phyloP scores from a whole-genome alignment of 92 coral and sea anemone genomes.

The Zoanthus solanderi region DNA sequence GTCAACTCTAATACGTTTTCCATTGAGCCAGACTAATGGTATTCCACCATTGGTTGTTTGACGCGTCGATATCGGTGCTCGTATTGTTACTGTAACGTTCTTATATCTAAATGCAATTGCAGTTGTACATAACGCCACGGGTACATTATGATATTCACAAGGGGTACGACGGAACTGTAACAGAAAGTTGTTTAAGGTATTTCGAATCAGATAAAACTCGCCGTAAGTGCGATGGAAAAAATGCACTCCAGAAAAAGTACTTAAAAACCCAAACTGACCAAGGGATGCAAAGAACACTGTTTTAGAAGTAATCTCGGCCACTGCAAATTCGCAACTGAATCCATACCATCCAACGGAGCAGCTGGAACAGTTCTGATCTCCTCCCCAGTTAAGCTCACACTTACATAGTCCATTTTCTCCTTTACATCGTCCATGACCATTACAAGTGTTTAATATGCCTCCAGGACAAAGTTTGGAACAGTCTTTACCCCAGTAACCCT shows the following conservation, averaged over 20 bases:
- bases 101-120: constrained; percentile 56
- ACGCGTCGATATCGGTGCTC: constrained; percentile 53
- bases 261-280: constrained; percentile 56
- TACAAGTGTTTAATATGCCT: constrained; percentile 63
- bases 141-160: constrained; percentile 46
- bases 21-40: constrained; percentile 65
- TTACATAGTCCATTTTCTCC: constrained; percentile 54
- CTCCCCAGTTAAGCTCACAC: constrained; percentile 70
- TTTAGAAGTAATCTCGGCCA: constrained; percentile 8
- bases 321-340: constrained; percentile 56
- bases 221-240: constrained; percentile 54
- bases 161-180: constrained; percentile 66
- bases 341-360: constrained; percentile 73
- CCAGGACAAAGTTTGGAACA: constrained; percentile 72
- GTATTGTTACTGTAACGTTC: constrained; percentile 46
- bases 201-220: constrained; percentile 58
- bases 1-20: constrained; percentile 48
- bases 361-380: constrained; percentile 51
- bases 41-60: neutral
- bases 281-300: constrained; percentile 54
- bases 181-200: constrained; percentile 47
- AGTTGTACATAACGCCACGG: constrained; percentile 55
- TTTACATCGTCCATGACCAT: constrained; percentile 67
- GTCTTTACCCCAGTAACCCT: constrained; percentile 70
- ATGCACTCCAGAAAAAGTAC: constrained; percentile 59